A percentile compares a stretch with the other conserved stretches of the same genome.
phyloP scores from a whole-genome alignment of 1,140 invertebrate genomes.

The Rhynchophorus ferrugineus region DNA sequence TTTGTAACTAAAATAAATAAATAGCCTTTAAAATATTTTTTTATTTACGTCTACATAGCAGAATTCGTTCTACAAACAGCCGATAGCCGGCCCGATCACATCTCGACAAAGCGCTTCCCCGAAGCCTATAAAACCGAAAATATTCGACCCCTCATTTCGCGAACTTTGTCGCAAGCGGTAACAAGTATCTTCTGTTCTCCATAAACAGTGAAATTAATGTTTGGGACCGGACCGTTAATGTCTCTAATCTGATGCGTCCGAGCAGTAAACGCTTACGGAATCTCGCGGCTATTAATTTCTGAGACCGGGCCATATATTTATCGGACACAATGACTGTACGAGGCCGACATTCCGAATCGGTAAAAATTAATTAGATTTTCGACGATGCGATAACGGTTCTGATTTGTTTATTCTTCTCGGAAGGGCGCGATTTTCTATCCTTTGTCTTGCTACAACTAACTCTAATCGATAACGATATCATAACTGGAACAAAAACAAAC shows the following conservation, averaged over 20 bases:
- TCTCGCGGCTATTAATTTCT: conserved; percentile 40
- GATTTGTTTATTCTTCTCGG: conserved; percentile 6
- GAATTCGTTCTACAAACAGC: no score
- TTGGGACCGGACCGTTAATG: conserved; percentile 37
- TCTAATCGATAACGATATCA: no score
- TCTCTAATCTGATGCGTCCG: conserved; percentile 40
- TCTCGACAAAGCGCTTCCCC: no score
- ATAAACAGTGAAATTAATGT: conserved; percentile 42
- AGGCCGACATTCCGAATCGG: neutral
- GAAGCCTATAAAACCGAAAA: conserved; percentile 17
- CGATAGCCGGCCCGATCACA: no score
- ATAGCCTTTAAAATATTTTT: no score
- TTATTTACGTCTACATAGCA: no score
- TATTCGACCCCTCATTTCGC: conserved; percentile 18
- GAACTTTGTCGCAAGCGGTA: conserved; percentile 17
- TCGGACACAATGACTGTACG: conserved; percentile 29
- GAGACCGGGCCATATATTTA: conserved; percentile 36
- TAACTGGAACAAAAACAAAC: no score
- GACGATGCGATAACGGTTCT: neutral
- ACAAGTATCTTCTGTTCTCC: conserved; percentile 27
- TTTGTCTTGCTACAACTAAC: no score
- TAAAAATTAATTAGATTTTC: neutral
- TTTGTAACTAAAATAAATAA: no score
- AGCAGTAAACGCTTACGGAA: conserved; percentile 40
- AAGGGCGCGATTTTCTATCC: no score